These are phyloP conservation scores for Enteromius trimaculatus DNA, from an alignment of 2,797 vertebrate species.

Conservation along the genomic window DNA sequence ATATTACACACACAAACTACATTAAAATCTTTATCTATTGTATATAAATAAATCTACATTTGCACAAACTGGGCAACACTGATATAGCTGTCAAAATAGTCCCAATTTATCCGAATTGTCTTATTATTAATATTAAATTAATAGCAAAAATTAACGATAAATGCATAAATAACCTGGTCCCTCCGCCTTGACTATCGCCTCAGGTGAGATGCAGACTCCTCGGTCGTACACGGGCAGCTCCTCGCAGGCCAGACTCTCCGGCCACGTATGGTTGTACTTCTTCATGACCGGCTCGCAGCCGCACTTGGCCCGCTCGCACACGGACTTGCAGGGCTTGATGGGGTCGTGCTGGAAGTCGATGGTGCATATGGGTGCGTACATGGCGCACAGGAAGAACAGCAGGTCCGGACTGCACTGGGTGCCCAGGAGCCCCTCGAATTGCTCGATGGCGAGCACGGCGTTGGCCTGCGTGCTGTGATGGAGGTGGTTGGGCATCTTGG, in stretches of 20 bases:
- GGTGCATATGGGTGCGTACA: constrained; percentile 99
- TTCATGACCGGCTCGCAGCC: constrained; percentile 95
- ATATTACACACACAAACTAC: background rate
- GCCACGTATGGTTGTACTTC: constrained; percentile 94
- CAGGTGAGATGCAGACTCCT: constrained; percentile 96
- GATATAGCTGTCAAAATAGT: background rate
- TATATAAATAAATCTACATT: background rate
- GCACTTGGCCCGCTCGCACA: constrained; percentile 90
- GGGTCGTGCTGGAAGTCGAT: constrained; percentile 98
- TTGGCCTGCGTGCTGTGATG: constrained; percentile 99
- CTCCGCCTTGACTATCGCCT: constrained; percentile 94
- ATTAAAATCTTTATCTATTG: background rate
- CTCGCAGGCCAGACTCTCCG: constrained; percentile 91
- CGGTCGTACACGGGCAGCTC: constrained; percentile 96
- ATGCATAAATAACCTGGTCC: constrained; percentile 79
- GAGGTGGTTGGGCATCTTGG: constrained; percentile 99
- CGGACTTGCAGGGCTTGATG: constrained; percentile 96
- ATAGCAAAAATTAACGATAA: background rate
- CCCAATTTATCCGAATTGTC: background rate
- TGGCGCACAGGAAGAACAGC: constrained; percentile 96
- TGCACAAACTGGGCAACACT: background rate
- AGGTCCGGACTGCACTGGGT: constrained; percentile 91
- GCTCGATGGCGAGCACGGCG: constrained; percentile 97
- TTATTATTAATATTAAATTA: background rate
- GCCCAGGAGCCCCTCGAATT: constrained; percentile 93